Evolutionary conservation across 2,888 invertebrate genomes (phyloP).

Genomic region (Philonicus albiceps): DNA sequence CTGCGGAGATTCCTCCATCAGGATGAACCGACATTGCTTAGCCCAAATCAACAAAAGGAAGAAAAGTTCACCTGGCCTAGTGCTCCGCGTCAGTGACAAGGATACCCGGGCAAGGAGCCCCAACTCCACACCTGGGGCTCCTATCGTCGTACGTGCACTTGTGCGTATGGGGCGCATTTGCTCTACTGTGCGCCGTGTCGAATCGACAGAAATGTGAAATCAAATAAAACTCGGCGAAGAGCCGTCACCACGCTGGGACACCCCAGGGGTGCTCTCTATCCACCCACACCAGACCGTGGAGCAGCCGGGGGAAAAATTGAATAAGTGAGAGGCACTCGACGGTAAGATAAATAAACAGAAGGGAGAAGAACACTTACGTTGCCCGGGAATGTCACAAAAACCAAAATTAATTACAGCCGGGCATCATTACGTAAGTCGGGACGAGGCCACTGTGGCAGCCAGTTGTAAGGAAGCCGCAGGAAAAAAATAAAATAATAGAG

Average conservation of each 20-base stretch:
- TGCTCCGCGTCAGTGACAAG: neutral
- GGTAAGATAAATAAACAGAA: conserved; percentile 10
- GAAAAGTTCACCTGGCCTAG: neutral
- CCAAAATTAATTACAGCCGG: conserved; percentile 17
- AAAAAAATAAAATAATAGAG: neutral
- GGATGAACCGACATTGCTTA: neutral
- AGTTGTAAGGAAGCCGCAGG: neutral
- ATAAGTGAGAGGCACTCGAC: conserved; percentile 10
- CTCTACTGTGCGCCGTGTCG: neutral
- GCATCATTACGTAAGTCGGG: neutral
- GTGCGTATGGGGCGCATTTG: neutral
- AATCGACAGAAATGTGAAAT: conserved; percentile 11
- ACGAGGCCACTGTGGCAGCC: neutral
- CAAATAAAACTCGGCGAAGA: conserved; percentile 8
- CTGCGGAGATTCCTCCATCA: neutral
- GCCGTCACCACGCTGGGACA: neutral
- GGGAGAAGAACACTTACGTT: neutral
- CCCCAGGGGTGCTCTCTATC: neutral
- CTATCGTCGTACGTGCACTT: neutral
- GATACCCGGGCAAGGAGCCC: neutral
- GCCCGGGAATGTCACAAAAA: conserved; percentile 3
- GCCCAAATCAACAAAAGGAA: neutral
- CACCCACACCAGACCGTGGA: neutral
- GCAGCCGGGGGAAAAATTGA: conserved; percentile 7
- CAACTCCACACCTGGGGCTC: neutral